Base-by-base conservation (phyloP, 1,140 invertebrate species). In the Tetramorium simillimum region DNA sequence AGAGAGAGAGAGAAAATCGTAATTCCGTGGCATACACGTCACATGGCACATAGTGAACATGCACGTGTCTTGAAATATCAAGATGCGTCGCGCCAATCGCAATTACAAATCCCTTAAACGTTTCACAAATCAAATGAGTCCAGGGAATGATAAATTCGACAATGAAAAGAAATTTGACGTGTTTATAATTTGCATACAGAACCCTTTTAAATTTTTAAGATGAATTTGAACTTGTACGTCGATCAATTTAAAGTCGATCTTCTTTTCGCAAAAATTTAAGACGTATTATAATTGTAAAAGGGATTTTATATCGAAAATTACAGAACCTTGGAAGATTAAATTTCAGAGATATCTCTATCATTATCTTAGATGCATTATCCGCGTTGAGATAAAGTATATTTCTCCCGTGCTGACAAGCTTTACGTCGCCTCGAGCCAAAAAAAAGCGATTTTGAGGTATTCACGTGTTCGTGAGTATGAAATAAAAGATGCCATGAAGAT, bases 11-110 rank as follows among this genome's bases (percentile, higher is more conserved):
- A 40, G 87, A 65, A 43, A 70, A 88, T 76, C 40, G 46, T 40
- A 78, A 85, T 77, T 51, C 33, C 33, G 46, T 85, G 10, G 65
- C 67, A 89, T 73, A 73, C 72, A 73, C 14, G 24, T 80, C 63
- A 75, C 85, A 63, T 40, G 77, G 51, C 67, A 69, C 56, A 75
- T 62, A 73, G 21, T 33, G 69, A 53, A 51, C 62, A 56, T 51
- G 46, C 77, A 80, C 40, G 21, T 67, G 49, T 65, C 67, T 73
- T 62, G 49, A 85, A 60, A 60, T 69, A 72, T 86, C 72, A 88
- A 89, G 60, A 58, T 86, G 24, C 53, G 12, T 40, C 56, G 14
- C 14, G 33, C 60, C 28, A 65, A 67, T 37, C 37, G 37, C n/a
- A 33, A 80, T 80, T 53, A 53, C 60, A 80, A 65, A 67, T 51